Evolutionary conservation across 2,888 invertebrate genomes (phyloP).

Genomic region (Spatulosminthurus flaviceps): DNA sequence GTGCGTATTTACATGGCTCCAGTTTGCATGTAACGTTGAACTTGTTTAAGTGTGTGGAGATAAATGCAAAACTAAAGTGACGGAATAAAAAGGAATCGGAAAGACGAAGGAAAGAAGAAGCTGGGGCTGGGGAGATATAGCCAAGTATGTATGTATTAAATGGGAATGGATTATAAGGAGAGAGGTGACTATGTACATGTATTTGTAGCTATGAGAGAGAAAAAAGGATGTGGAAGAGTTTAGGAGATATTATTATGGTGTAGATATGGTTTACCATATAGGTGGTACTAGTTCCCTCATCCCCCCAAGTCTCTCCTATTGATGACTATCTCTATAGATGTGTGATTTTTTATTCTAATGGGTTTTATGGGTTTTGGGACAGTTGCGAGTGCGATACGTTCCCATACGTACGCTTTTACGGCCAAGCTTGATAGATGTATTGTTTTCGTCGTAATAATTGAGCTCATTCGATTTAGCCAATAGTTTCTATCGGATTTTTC

Average conservation of each 20-base stretch:
- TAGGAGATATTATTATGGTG: too few relatives aligned
- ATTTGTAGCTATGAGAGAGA: too few relatives aligned
- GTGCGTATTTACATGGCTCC: too few relatives aligned
- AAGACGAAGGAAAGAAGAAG: not conserved
- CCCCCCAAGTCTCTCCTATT: conserved; percentile 23
- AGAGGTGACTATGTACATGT: not conserved
- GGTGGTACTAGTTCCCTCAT: not conserved
- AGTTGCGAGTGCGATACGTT: conserved; percentile 34
- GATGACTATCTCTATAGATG: conserved; percentile 45
- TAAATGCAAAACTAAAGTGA: conserved; percentile 14
- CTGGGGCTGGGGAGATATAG: not conserved
- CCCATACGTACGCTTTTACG: conserved; percentile 39
- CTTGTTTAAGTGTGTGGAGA: not conserved
- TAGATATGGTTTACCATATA: not conserved
- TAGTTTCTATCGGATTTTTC: conserved; percentile 37
- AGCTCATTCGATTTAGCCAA: conserved; percentile 47
- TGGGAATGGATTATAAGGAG: too few relatives aligned
- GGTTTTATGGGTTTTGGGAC: conserved; percentile 47
- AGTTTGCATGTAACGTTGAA: not conserved
- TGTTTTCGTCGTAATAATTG: conserved; percentile 49
- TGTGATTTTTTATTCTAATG: conserved; percentile 51
- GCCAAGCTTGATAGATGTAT: conserved; percentile 47
- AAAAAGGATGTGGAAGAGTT: too few relatives aligned
- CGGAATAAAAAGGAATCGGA: not conserved
- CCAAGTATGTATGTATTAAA: not conserved